Percentiles rank a stretch among this genome's conserved stretches.
phyloP scores from a whole-genome alignment of 2,113 vertebrate genomes.

The Sclerurus mexicanus region DNA sequence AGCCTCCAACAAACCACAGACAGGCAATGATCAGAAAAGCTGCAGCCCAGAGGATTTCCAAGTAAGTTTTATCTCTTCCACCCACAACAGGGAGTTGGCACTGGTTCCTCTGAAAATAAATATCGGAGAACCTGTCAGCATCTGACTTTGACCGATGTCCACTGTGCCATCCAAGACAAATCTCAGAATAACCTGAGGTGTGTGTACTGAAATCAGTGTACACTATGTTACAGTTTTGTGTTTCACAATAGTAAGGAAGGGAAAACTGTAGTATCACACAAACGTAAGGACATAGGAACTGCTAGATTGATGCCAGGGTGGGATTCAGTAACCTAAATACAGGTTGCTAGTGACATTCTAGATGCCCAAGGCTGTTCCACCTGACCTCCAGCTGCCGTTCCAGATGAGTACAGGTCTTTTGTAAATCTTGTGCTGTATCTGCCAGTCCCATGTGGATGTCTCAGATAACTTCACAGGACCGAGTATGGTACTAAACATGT shows the following conservation, averaged over 20 bases:
- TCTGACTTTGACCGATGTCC: neutral
- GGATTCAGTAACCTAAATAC: neutral
- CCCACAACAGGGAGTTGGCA: neutral
- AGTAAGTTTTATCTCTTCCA: constrained; percentile 79
- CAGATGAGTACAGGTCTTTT: neutral
- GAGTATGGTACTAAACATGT: neutral
- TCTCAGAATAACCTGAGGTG: neutral
- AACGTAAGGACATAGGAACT: neutral
- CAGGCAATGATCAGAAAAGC: constrained; percentile 78
- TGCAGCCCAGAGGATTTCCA: constrained; percentile 79
- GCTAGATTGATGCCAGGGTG: neutral
- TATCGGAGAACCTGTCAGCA: neutral
- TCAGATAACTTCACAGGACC: neutral
- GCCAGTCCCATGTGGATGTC: neutral
- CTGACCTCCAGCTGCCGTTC: neutral
- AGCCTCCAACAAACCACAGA: constrained; percentile 79
- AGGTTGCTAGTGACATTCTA: neutral
- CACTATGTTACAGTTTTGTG: neutral
- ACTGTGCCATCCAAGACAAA: neutral
- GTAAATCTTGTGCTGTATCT: neutral
- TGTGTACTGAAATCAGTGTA: neutral
- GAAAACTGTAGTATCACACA: neutral
- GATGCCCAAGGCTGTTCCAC: neutral
- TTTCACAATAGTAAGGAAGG: neutral
- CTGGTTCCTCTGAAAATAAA: neutral